Base-by-base conservation (phyloP, 2,113 vertebrate species). In the Hydrolagus affinis region DNA sequence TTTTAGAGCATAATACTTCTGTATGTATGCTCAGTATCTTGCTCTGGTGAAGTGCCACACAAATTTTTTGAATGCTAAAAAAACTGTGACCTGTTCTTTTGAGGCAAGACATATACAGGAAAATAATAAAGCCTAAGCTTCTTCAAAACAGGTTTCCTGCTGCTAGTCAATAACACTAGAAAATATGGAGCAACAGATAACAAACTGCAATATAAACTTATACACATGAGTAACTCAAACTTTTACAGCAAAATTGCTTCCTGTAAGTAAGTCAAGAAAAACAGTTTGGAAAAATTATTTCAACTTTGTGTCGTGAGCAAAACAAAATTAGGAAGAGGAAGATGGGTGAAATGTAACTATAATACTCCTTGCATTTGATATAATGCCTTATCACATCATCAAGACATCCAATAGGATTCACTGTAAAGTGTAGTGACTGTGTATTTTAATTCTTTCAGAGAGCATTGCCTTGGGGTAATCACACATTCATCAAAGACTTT, bases 111-210 rank as follows among this genome's bases (percentile, higher is more conserved):
- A 62, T 80, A 62, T 1, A 64, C 15, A 28, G 30, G 60, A 15
- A 83, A 83, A 64, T 25, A 30, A 83, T 83, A 66, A 64, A 66
- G 19, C 25, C 19, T 28, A 9, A 83, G 30, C 64, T 66, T 83
- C 25, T 83, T 0, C 23, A 83, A 83, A 80, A 80, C 23, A 62
- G 11, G n/a, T 60, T 62, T 80, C 11, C 12, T 17, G 28, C 15
- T 77, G 3, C 57, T 15, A 62, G 59, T 62, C n/a, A 78, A 21
- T 23, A 60, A 7, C 12, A 3, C 77, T 66, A 28, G 15, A 9
- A 66, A 60, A 83, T 17, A 83, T 83, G 77, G 25, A 83, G 30
- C 64, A 2, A 30, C 60, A 74, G 72, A 21, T 56, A 17, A 75
- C 19, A 64, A 66, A 66, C 44, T 15, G 77, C 64, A 64, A 83